These are phyloP conservation scores for Balanococcus diminutus DNA, from an alignment of 2,888 invertebrate genomes.

Conservation along the genomic window DNA sequence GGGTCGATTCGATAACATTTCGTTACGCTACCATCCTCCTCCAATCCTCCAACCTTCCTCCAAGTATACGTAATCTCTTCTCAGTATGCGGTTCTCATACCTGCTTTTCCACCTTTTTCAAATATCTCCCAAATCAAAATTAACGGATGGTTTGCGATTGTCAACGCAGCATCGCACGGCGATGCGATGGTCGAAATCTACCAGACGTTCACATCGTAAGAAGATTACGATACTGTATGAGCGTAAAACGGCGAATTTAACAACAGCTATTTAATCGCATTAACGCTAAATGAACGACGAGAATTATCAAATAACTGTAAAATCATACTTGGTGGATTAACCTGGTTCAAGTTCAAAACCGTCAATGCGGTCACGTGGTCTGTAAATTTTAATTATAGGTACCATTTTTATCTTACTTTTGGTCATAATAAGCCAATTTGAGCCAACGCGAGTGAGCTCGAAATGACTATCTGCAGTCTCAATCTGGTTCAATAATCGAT, in stretches of 20 bases:
- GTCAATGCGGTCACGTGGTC: neutral
- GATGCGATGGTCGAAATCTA: no score
- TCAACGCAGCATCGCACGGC: neutral
- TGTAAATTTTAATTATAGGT: neutral
- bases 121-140: neutral
- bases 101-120: neutral
- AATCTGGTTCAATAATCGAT: neutral
- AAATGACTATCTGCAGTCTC: neutral
- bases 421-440: neutral
- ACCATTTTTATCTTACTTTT: neutral
- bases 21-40: neutral
- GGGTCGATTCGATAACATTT: neutral
- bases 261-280: slow-evolving; percentile 15
- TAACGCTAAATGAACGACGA: neutral
- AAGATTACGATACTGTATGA: neutral
- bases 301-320: slow-evolving; percentile 16
- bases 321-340: neutral
- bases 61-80: neutral
- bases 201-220: slow-evolving; percentile 2
- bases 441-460: neutral
- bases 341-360: slow-evolving; percentile 24
- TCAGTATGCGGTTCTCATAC: neutral
- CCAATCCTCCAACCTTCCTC: neutral
- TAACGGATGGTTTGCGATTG: neutral
- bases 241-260: neutral